Base-by-base conservation (phyloP, 2,113 vertebrate species). In the Dipodomys merriami region DNA sequence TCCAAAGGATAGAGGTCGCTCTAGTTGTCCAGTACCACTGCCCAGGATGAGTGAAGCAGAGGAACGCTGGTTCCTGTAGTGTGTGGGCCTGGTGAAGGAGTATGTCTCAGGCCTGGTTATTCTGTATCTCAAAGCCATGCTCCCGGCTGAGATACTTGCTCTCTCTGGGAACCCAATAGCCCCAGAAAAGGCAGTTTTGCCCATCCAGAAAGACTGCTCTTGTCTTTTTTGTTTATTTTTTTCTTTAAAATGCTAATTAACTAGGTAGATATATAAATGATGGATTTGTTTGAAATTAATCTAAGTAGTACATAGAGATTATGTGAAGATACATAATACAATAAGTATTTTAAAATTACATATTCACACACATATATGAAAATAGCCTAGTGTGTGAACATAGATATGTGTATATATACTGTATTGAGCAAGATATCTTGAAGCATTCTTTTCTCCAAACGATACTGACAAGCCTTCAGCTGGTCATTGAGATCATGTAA, bases 401-500 rank as follows among this genome's bases (percentile, higher is more conserved):
- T 57, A 57, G 12, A 57, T 57, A 16, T 57, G 15, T 57, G 15
- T 57, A 57, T 18, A 16, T 57, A 57, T 57, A 57, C 53, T 57
- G 16, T 57, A 57, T 57, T 57, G 53, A 57, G 4, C 53, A 74
- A 62, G 8, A 46, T 23, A 46, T 39, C 23, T 64, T 64, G 35
- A 97, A 96, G 88, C 93, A 71, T 30, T 53, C 13, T 60, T 80
- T 90, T 85, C 73, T 85, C 62, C 95, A 96, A 96, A 96, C 93
- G 23, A 95, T 10, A 35, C 69, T 92, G 94, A 96, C 92, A 83
- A 53, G 33, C 87, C 5, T 44, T 88, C 83, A 83, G 33, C 80
- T 3, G 80, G 73, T 92, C 95, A 93, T 91, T 94, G 1, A 96
- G 95, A 91, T 85, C 76, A 76, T 46, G 49, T 85, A 91, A 91